Conservation (phyloP, 1,140 invertebrate genomes). For the Lepidurus couesii region DNA sequence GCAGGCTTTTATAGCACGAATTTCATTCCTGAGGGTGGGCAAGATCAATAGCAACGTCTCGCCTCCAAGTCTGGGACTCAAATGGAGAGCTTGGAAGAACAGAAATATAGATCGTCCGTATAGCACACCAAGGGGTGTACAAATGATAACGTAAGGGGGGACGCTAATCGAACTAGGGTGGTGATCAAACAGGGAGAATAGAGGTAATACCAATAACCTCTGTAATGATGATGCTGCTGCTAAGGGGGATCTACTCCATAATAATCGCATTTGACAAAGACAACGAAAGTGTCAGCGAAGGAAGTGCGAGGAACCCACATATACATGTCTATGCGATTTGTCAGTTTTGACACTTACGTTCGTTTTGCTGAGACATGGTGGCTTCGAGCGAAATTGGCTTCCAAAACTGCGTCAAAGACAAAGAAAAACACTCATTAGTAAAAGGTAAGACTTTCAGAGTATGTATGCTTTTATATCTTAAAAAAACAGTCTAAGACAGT, state of each 20-base stretch:
- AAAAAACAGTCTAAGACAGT: not conserved
- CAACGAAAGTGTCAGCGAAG: not conserved
- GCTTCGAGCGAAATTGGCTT: not conserved
- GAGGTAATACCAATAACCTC: constrained; percentile 11
- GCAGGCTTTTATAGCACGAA: constrained; percentile 17
- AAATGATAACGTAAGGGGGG: not conserved
- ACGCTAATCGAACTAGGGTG: not conserved
- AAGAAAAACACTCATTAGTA: not conserved
- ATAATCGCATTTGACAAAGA: not conserved
- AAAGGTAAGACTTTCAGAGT: not conserved
- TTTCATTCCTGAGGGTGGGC: constrained; percentile 20
- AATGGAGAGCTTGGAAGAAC: constrained; percentile 17
- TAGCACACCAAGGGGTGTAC: not conserved
- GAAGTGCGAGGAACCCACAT: not conserved
- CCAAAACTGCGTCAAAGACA: not conserved
- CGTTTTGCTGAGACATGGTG: not conserved
- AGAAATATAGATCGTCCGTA: constrained; percentile 11
- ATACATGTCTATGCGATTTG: not conserved
- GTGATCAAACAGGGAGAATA: constrained; percentile 8
- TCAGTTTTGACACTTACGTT: not conserved
- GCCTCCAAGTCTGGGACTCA: constrained; percentile 20
- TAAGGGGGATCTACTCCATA: not conserved
- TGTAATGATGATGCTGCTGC: not conserved
- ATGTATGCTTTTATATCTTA: not conserved
- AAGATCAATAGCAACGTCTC: constrained; percentile 22